Evolutionary conservation across 2,888 invertebrate genomes (phyloP).

Genomic region (Plagodis dolabraria): DNA sequence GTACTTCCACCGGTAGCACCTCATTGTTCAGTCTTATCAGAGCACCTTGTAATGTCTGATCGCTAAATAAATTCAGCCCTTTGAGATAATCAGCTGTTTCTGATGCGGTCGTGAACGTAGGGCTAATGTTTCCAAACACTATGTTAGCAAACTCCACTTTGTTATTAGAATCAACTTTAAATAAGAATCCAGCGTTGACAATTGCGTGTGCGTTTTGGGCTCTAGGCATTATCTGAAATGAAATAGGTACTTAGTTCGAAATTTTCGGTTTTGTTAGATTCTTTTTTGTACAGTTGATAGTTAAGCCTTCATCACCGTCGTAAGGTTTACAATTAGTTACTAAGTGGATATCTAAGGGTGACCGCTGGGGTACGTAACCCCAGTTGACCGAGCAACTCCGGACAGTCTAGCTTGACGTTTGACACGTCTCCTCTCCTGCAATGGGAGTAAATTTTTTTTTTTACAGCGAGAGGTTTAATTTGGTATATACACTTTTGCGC

Average conservation of each 20-base stretch:
- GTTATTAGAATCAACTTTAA: slow-evolving; percentile 79
- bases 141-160: slow-evolving; percentile 80
- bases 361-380: no score
- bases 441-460: no score
- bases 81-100: slow-evolving; percentile 78
- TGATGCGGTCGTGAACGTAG: slow-evolving; percentile 82
- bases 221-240: slow-evolving; percentile 88
- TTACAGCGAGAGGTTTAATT: no score
- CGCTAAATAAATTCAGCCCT: slow-evolving; percentile 73
- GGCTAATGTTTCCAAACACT: slow-evolving; percentile 87
- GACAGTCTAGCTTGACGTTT: no score
- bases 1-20: slow-evolving; percentile 85
- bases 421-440: no score
- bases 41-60: slow-evolving; percentile 74
- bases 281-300: neutral
- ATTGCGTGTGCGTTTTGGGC: slow-evolving; percentile 91
- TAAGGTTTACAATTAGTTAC: no score
- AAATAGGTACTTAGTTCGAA: neutral
- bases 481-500: no score
- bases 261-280: neutral
- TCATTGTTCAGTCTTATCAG: slow-evolving; percentile 84
- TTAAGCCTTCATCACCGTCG: no score
- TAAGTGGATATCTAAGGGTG: no score
- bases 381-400: no score
- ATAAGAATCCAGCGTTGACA: slow-evolving; percentile 90